Percentiles rank a stretch among this genome's conserved stretches.
These are phyloP conservation scores for Pseudopipra pipra DNA, from an alignment of 2,113 vertebrate species.

Conservation along the genomic window DNA sequence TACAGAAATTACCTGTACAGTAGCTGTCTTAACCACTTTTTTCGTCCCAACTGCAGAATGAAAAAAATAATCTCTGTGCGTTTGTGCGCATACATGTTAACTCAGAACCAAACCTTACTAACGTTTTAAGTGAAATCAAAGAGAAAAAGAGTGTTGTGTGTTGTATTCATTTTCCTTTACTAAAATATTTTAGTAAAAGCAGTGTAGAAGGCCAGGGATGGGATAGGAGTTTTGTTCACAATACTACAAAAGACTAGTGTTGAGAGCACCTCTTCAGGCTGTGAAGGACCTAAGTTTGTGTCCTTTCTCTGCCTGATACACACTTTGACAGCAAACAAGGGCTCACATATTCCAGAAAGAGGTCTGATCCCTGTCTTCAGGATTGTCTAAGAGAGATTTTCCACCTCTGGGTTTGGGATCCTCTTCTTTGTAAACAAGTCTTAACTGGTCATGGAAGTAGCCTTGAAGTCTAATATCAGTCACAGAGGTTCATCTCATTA, in stretches of 20 bases:
- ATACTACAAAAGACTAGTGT: neutral
- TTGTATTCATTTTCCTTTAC: neutral
- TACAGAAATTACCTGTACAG: neutral
- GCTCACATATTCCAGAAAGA: neutral
- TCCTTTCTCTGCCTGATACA: neutral
- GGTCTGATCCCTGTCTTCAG: neutral
- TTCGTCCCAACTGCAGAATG: neutral
- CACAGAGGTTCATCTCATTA: neutral
- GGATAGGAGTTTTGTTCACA: neutral
- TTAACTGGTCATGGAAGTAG: neutral
- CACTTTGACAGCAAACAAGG: neutral
- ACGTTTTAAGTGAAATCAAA: neutral
- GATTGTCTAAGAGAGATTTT: neutral
- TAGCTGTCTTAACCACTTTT: neutral
- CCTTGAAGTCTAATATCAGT: neutral
- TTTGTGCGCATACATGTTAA: rapidly evolving
- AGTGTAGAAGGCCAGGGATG: neutral
- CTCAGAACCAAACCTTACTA: neutral
- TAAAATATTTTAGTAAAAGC: neutral
- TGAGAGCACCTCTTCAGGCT: neutral
- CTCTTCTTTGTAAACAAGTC: neutral
- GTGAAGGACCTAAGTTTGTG: neutral
- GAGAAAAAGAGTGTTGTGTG: neutral
- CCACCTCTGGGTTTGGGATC: neutral
- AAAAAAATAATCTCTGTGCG: neutral